Percentiles rank a stretch among this genome's conserved stretches.
These are phyloP conservation scores for Epistrophe eligans DNA, from an alignment of 2,888 invertebrate species.

Conservation along the genomic window DNA sequence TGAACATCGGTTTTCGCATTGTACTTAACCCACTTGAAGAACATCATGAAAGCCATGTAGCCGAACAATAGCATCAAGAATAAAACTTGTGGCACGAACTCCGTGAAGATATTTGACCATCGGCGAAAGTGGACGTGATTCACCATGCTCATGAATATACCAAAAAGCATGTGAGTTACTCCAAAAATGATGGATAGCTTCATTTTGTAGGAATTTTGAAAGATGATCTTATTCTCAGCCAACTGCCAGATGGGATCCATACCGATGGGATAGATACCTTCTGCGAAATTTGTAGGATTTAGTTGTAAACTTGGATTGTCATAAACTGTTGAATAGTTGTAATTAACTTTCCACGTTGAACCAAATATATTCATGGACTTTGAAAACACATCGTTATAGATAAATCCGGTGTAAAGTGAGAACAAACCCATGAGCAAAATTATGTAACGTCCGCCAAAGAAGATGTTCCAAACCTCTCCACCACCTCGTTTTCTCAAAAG, in stretches of 20 bases:
- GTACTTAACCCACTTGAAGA: slow-evolving; percentile 95
- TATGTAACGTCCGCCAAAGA: slow-evolving; percentile 98
- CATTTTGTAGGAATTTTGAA: slow-evolving; percentile 98
- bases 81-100: slow-evolving; percentile 96
- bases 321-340: slow-evolving; percentile 84
- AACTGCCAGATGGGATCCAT: slow-evolving; percentile 92
- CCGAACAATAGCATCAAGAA: slow-evolving; percentile 95
- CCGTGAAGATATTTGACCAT: slow-evolving; percentile 89
- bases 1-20: slow-evolving; percentile 84
- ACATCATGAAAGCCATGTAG: slow-evolving; percentile 96
- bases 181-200: slow-evolving; percentile 97
- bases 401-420: slow-evolving; percentile 98
- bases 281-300: slow-evolving; percentile 86
- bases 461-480: slow-evolving; percentile 96
- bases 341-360: slow-evolving; percentile 90
- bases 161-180: slow-evolving; percentile 97
- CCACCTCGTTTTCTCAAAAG: slow-evolving; percentile 87
- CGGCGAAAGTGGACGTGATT: slow-evolving; percentile 91
- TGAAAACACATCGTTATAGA: slow-evolving; percentile 99
- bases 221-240: slow-evolving; percentile 95
- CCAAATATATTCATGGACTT: slow-evolving; percentile 98
- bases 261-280: slow-evolving; percentile 90
- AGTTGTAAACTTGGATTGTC: slow-evolving; percentile 85
- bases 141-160: slow-evolving; percentile 92
- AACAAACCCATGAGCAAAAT: slow-evolving; percentile 98